Evolutionary conservation across 2,888 invertebrate species (phyloP).

Genomic region (Pachydiplax longipennis): DNA sequence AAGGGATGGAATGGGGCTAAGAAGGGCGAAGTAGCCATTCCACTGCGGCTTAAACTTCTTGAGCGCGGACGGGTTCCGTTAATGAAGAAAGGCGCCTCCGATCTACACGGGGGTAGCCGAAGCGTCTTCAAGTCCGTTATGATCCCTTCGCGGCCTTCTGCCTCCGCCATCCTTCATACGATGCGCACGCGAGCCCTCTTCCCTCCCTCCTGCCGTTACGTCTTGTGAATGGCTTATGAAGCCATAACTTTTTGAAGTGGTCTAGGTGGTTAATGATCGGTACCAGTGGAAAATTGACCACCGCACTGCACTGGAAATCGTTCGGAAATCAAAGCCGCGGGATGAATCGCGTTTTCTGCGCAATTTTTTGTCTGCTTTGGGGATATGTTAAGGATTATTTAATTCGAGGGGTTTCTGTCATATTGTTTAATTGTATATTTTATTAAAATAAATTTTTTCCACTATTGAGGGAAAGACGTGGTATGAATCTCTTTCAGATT

Average conservation of each 20-base stretch:
- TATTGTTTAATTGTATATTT: no score
- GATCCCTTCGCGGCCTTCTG: neutral
- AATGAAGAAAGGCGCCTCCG: neutral
- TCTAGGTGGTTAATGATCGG: neutral
- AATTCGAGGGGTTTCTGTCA: no score
- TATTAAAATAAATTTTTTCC: no score
- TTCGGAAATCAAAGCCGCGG: neutral
- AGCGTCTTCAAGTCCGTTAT: neutral
- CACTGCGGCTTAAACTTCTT: neutral
- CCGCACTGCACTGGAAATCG: neutral
- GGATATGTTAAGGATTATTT: no score
- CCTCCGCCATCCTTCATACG: neutral
- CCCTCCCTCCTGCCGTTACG: neutral
- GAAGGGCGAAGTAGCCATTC: neutral
- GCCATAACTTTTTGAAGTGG: neutral
- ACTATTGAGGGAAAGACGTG: no score
- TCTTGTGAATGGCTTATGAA: neutral
- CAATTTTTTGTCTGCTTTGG: no score
- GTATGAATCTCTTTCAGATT: no score
- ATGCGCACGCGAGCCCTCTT: neutral
- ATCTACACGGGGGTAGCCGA: neutral
- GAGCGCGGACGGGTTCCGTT: neutral
- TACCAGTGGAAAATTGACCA: neutral
- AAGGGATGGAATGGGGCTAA: neutral
- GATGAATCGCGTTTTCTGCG: no score